Evolutionary conservation across 1,140 invertebrate genomes (phyloP).

Genomic region (Drosophila pectinifera): DNA sequence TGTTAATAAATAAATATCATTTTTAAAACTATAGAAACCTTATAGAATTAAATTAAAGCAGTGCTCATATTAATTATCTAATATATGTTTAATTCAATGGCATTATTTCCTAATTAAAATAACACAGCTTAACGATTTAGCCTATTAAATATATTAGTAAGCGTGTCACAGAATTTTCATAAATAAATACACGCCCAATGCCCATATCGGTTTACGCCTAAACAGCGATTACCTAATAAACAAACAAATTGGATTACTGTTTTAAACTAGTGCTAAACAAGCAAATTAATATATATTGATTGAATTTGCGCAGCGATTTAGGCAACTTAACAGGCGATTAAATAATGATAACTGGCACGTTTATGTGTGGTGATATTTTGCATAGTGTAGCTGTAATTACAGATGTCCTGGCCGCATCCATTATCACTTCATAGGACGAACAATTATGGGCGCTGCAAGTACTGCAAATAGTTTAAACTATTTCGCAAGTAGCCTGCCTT

Average conservation of each 20-base stretch:
- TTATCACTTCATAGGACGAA: slow-evolving; percentile 47
- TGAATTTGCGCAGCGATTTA: slow-evolving; percentile 14
- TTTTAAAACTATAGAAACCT: background rate
- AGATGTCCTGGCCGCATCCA: slow-evolving; percentile 28
- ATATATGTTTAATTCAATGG: too few relatives aligned
- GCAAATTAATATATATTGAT: background rate
- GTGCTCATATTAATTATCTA: background rate
- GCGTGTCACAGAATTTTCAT: background rate
- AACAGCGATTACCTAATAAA: slow-evolving; percentile 14
- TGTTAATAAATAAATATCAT: too few relatives aligned
- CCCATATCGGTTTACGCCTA: background rate
- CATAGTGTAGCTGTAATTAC: slow-evolving; percentile 15
- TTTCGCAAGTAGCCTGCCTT: slow-evolving; percentile 41
- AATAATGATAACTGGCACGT: slow-evolving; percentile 12
- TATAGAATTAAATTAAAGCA: background rate
- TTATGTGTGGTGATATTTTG: slow-evolving; percentile 9
- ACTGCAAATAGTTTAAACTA: slow-evolving; percentile 60
- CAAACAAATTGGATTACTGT: slow-evolving; percentile 15
- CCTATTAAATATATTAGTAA: slow-evolving; percentile 1
- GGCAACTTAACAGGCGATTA: slow-evolving; percentile 16
- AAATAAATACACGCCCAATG: background rate
- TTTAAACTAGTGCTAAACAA: slow-evolving; percentile 19
- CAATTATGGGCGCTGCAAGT: slow-evolving; percentile 44
- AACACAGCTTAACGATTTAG: background rate
- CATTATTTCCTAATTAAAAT: too few relatives aligned